Percentiles rank a stretch among this genome's conserved stretches.
Conservation (phyloP, 2,797 vertebrate genomes). For the Carduelis carduelis region DNA sequence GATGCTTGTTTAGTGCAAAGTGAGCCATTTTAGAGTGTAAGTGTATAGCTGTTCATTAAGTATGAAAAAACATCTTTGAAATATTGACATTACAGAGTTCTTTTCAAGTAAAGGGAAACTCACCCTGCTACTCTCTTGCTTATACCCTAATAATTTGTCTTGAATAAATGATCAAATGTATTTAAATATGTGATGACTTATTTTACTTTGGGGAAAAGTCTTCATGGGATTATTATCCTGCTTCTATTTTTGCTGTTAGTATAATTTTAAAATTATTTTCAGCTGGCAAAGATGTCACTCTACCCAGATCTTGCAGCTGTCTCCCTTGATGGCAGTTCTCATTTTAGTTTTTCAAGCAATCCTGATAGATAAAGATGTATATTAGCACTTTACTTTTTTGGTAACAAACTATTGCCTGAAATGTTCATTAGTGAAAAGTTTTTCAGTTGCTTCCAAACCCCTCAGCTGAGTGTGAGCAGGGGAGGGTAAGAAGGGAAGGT, state of each 20-base stretch:
- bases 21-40: background rate
- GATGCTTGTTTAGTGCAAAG: background rate
- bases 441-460: background rate
- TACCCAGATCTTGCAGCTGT: background rate
- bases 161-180: slow-evolving; percentile 37
- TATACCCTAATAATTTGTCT: background rate
- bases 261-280: background rate
- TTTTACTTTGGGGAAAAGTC: background rate
- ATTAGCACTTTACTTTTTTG: background rate
- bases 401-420: background rate
- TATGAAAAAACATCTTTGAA: slow-evolving; percentile 10
- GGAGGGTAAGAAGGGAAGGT: background rate
- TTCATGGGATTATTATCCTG: background rate
- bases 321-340: background rate
- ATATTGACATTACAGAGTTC: background rate
- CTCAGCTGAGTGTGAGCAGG: background rate
- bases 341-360: background rate
- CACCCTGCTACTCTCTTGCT: background rate
- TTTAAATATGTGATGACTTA: background rate
- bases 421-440: background rate
- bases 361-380: background rate
- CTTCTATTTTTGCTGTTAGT: background rate
- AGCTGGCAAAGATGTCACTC: background rate
- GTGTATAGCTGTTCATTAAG: background rate
- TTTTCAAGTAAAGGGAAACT: background rate